Conservation (phyloP, 2,797 vertebrate species). For the Macropodus opercularis region DNA sequence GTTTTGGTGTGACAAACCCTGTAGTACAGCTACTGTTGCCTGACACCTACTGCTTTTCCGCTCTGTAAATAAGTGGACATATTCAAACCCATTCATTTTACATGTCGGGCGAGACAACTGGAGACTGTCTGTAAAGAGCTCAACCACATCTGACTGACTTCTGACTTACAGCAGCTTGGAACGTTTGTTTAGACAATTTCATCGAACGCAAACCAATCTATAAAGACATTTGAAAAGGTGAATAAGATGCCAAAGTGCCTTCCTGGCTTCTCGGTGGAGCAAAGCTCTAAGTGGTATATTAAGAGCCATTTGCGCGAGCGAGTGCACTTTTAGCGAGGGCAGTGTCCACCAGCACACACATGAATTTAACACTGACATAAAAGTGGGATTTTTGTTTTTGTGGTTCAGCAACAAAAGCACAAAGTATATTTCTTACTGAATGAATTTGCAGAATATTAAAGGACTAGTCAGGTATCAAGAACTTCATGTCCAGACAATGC, state of each 20-base stretch:
- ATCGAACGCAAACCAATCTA: slow-evolving; percentile 1
- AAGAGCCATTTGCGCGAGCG: not conserved
- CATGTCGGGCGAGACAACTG: slow-evolving; percentile 21
- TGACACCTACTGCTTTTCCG: slow-evolving; percentile 21
- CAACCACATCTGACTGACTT: slow-evolving; percentile 15
- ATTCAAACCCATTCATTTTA: slow-evolving; percentile 25
- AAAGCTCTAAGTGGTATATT: not conserved
- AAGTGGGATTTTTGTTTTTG: not conserved
- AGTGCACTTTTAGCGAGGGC: not conserved
- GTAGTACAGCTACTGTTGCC: slow-evolving; percentile 7
- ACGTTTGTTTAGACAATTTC: slow-evolving; percentile 12
- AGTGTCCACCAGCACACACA: not conserved
- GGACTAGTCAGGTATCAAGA: slow-evolving; percentile 18
- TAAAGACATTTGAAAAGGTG: slow-evolving; percentile 6
- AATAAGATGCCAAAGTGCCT: not conserved
- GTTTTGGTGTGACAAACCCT: slow-evolving; percentile 26
- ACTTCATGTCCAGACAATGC: slow-evolving; percentile 18
- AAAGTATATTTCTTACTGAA: not conserved
- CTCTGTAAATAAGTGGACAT: slow-evolving; percentile 13
- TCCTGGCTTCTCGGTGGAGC: not conserved
- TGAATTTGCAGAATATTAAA: slow-evolving; percentile 28
- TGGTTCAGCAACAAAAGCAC: not conserved
- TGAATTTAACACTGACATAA: not conserved
- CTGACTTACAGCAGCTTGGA: slow-evolving; percentile 2
- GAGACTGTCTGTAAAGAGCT: not conserved